Evolutionary conservation across 2,888 invertebrate species (phyloP).

Genomic region (Drosophila infuscata): DNA sequence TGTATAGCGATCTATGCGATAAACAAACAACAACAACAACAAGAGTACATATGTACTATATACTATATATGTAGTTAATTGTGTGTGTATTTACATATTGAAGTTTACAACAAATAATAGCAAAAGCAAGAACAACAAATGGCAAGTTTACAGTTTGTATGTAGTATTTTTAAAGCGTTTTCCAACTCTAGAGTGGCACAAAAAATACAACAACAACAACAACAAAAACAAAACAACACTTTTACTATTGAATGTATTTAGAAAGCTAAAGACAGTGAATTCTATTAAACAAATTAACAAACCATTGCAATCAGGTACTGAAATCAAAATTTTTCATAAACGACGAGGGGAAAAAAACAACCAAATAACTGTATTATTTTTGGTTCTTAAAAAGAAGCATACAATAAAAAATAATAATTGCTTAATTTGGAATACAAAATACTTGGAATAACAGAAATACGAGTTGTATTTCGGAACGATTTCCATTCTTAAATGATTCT

Average conservation of each 20-base stretch:
- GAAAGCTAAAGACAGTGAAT: constrained; percentile 42
- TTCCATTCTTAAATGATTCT: constrained; percentile 1
- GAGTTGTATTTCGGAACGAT: neutral
- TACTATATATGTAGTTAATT: constrained; percentile 52
- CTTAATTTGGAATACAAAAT: constrained; percentile 7
- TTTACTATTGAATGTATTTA: constrained; percentile 4
- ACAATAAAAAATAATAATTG: constrained; percentile 35
- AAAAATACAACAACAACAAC: no score
- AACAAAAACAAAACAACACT: constrained; percentile 19
- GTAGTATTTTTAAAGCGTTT: constrained; percentile 71
- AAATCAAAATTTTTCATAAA: constrained; percentile 75
- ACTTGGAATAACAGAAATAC: neutral
- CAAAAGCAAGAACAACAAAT: constrained; percentile 16
- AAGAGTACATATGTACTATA: constrained; percentile 31
- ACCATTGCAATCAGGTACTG: constrained; percentile 78
- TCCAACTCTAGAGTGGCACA: constrained; percentile 47
- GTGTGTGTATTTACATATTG: constrained; percentile 80
- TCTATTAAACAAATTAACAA: constrained; percentile 39
- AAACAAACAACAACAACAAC: constrained; percentile 15
- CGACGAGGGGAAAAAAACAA: constrained; percentile 22
- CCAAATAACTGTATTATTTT: constrained; percentile 29
- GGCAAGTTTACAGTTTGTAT: constrained; percentile 36
- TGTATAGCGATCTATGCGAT: constrained; percentile 44
- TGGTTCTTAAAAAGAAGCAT: constrained; percentile 19
- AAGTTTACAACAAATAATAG: constrained; percentile 67